Evolutionary conservation across 2,797 vertebrate species (phyloP), one percentile per base, ranked within the genome.

Genomic region (Choloepus didactylus): DNA sequence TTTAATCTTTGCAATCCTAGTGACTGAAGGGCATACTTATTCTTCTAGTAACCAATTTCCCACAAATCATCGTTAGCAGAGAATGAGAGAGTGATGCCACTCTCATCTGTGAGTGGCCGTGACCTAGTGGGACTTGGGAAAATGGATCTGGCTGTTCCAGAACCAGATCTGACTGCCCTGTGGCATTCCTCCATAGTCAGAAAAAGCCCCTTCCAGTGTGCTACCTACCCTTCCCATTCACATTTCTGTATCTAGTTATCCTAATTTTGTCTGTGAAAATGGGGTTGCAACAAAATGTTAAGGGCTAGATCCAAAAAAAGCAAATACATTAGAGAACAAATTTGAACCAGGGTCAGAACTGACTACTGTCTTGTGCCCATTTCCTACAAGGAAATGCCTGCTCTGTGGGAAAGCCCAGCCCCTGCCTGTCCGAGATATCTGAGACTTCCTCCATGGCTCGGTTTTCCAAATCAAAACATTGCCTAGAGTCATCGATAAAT

Each of bases 181-280:
- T 25, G 56, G 38, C 31, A 38, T 90, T 56, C 59, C 23, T 79
- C 69, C 10, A 29, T 56, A 59, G 3, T 87, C 29, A 66, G 72
- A 46, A 93, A 66, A 92, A 18, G 31, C 49, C 59, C 38, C 44
- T 72, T 29, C 18, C 27, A 2, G 51, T 76, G 93, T 41, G 77
- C 62, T 49, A 72, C 66, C 31, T 54, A 49, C 29, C 18, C 66
- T 89, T 60, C 23, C 29, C 72, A 2, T 62, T n/a, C 49, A 60
- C 44, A 1, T 80, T 92, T 89, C 27, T 44, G 6, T 81, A 31
- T 46, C 41, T 41, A 11, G 10, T 77, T 67, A 91, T n/a, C 29
- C 38, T 85, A 44, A n/a, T 73, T 73, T 80, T 89, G 25, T 70
- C 80, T 84, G 29, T 91, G 66, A 44, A 76, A 75, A 89, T 93